Evolutionary conservation across 2,113 vertebrate species (phyloP).

Genomic region (Herpailurus yagouaroundi): DNA sequence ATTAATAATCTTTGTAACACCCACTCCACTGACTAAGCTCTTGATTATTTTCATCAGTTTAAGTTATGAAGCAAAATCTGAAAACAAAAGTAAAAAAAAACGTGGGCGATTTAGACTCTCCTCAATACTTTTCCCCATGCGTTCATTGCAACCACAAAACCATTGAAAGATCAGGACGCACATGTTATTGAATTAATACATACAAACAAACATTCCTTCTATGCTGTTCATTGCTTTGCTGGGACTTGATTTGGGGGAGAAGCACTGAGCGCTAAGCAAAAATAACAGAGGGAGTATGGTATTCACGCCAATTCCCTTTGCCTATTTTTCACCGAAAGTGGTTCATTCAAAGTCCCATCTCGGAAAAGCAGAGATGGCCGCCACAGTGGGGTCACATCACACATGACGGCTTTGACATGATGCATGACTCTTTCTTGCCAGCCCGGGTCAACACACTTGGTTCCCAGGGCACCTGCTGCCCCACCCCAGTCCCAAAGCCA

Average conservation of each 20-base stretch:
- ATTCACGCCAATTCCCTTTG: neutral
- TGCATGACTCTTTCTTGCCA: neutral
- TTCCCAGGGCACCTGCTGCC: neutral
- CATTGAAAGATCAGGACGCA: neutral
- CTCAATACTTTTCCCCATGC: neutral
- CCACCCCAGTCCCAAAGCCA: neutral
- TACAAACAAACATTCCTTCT: neutral
- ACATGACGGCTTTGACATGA: neutral
- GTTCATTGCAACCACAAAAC: slow-evolving; percentile 29
- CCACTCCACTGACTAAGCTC: neutral
- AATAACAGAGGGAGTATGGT: neutral
- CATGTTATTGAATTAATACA: neutral
- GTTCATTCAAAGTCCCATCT: neutral
- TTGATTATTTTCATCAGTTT: neutral
- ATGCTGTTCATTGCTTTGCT: neutral
- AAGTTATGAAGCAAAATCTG: slow-evolving; percentile 10
- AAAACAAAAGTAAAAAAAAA: neutral
- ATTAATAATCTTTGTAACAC: neutral
- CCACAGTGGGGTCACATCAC: neutral
- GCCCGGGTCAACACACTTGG: neutral
- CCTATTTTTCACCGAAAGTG: neutral
- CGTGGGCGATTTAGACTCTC: neutral
- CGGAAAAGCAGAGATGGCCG: neutral
- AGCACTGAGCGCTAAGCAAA: neutral
- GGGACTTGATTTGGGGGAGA: slow-evolving; percentile 3